Conservation (phyloP, 1,140 invertebrate genomes). For the Olivierus martensii region DNA sequence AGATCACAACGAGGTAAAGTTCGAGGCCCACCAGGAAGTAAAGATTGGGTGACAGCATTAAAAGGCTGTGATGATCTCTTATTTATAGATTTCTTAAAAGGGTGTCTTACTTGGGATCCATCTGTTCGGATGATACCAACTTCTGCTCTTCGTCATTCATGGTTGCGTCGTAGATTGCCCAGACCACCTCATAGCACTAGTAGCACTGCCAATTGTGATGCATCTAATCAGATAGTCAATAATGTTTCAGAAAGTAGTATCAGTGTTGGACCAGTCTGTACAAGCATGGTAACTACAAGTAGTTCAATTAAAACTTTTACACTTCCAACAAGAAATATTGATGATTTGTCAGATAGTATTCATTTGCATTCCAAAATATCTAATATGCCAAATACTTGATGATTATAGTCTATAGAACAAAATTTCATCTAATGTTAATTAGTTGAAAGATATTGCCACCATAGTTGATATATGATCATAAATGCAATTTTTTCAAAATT, state of each 20-base stretch:
- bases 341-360: too few relatives aligned
- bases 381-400: too few relatives aligned
- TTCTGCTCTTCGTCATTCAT: conserved; percentile 80
- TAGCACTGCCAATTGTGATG: conserved; percentile 8
- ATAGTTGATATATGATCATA: too few relatives aligned
- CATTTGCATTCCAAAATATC: too few relatives aligned
- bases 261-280: too few relatives aligned
- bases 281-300: too few relatives aligned
- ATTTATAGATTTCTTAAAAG: conserved; percentile 92
- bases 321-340: too few relatives aligned
- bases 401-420: too few relatives aligned
- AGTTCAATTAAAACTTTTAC: too few relatives aligned
- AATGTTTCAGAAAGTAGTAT: conserved; percentile 6
- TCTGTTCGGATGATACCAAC: conserved; percentile 78
- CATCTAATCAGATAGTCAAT: conserved; percentile 5
- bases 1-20: conserved; percentile 85
- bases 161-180: conserved; percentile 56
- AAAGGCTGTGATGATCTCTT: conserved; percentile 91
- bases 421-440: too few relatives aligned
- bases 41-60: conserved; percentile 70
- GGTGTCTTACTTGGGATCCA: conserved; percentile 94
- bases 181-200: conserved; percentile 16
- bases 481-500: too few relatives aligned
- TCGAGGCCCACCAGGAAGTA: conserved; percentile 83
- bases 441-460: too few relatives aligned